Evolutionary conservation across 2,113 vertebrate genomes (phyloP).

Genomic region (Tylochromis polylepis): DNA sequence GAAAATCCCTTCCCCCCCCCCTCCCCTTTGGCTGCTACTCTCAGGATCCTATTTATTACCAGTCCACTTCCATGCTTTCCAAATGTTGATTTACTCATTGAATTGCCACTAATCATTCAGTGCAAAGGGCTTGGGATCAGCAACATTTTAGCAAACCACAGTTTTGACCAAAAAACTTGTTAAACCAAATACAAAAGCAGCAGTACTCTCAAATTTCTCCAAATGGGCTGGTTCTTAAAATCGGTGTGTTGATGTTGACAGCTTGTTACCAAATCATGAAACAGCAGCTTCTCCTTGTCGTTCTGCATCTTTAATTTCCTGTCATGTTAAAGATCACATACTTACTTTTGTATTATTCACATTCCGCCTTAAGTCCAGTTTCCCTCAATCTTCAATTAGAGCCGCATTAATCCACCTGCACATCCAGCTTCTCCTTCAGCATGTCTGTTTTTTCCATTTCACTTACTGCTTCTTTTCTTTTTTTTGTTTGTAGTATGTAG

Average conservation of each 20-base stretch:
- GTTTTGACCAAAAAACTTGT: slow-evolving; percentile 66
- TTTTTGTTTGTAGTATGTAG: slow-evolving; percentile 78
- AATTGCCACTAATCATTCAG: slow-evolving; percentile 48
- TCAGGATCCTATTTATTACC: slow-evolving; percentile 79
- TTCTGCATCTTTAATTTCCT: background rate
- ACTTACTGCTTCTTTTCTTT: slow-evolving; percentile 12
- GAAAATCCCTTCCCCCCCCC: slow-evolving; percentile 34
- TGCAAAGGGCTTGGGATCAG: slow-evolving; percentile 57
- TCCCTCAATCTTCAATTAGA: slow-evolving; percentile 37
- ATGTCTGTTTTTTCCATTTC: slow-evolving; percentile 48
- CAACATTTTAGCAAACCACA: slow-evolving; percentile 39
- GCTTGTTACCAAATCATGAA: slow-evolving; percentile 40
- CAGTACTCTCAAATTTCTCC: slow-evolving; percentile 7
- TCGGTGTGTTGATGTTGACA: background rate
- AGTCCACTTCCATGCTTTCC: slow-evolving; percentile 58
- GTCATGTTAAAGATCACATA: background rate
- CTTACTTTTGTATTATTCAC: slow-evolving; percentile 22
- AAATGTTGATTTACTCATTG: slow-evolving; percentile 54
- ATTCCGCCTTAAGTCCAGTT: slow-evolving; percentile 63
- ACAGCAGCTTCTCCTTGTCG: background rate
- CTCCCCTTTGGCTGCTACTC: slow-evolving; percentile 65
- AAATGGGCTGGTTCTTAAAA: slow-evolving; percentile 1
- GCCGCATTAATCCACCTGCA: slow-evolving; percentile 3
- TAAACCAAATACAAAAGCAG: slow-evolving; percentile 50
- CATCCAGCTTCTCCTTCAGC: slow-evolving; percentile 33